phyloP scores from a whole-genome alignment of 2,888 invertebrate species.

The Himalopsyche kuldschensis region DNA sequence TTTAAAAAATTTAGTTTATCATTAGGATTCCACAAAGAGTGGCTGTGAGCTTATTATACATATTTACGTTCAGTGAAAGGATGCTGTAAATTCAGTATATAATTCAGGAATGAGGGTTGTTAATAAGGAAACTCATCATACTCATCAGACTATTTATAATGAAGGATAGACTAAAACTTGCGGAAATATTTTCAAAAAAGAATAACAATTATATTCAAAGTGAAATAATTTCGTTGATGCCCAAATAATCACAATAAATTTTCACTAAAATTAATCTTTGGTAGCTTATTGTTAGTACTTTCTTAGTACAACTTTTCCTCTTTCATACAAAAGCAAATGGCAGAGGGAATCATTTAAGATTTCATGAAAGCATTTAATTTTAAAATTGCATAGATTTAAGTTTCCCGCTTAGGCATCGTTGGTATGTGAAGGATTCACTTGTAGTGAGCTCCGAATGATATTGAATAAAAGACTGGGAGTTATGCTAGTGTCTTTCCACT shows the following conservation, averaged over 20 bases:
- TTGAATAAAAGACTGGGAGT: no score
- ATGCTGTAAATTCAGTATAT: no score
- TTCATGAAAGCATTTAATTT: constrained; percentile 33
- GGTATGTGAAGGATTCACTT: neutral
- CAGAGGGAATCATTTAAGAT: neutral
- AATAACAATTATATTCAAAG: neutral
- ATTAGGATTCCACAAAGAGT: no score
- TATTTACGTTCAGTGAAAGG: no score
- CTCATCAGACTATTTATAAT: no score
- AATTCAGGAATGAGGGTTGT: no score
- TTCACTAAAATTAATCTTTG: neutral
- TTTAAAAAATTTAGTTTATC: no score
- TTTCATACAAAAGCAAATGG: neutral
- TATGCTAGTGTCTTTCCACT: no score
- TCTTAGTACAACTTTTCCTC: neutral
- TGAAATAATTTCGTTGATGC: neutral
- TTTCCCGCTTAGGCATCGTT: neutral
- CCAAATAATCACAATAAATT: neutral
- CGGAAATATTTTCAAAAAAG: neutral
- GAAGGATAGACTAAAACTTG: neutral
- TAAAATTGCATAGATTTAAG: constrained; percentile 36
- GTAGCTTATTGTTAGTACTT: neutral
- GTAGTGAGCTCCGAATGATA: neutral
- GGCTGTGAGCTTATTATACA: no score
- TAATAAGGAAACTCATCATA: no score